Percentiles rank a stretch among this genome's conserved stretches.
Conservation (phyloP, 2,113 vertebrate species). For the Xiphophorus hellerii region DNA sequence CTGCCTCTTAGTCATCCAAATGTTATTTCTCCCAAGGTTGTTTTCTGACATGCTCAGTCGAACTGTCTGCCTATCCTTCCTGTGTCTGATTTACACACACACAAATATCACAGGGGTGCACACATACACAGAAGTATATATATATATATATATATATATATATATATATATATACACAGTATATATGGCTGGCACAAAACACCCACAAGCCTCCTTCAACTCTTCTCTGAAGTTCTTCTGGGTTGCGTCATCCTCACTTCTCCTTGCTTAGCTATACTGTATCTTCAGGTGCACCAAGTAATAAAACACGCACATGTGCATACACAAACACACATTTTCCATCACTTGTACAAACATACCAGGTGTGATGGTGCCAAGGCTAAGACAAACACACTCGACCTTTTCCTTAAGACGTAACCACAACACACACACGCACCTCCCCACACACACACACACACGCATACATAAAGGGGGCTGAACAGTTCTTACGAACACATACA, state of each 20-base stretch:
- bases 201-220: constrained; percentile 22
- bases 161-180: too few relatives aligned
- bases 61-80: constrained; percentile 36
- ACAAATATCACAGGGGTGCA: too few relatives aligned
- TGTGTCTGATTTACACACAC: constrained; percentile 11
- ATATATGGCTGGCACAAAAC: too few relatives aligned
- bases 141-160: too few relatives aligned
- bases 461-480: constrained; percentile 5
- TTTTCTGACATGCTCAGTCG: constrained; percentile 10
- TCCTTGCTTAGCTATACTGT: constrained; percentile 21
- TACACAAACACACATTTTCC: constrained; percentile 54
- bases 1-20: constrained; percentile 31
- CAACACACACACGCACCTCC: constrained; percentile 29
- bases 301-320: constrained; percentile 31
- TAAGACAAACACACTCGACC: constrained; percentile 70
- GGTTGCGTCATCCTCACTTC: constrained; percentile 66
- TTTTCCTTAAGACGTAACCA: constrained; percentile 68
- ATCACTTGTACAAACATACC: constrained; percentile 64
- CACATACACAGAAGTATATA: too few relatives aligned
- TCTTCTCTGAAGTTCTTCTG: constrained; percentile 50
- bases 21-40: constrained; percentile 12
- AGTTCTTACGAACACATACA: constrained; percentile 26
- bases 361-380: constrained; percentile 51
- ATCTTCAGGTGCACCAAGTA: constrained; percentile 64
- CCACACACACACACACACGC: constrained; percentile 30